A percentile compares a stretch with the other conserved stretches of the same genome.
phyloP scores from a whole-genome alignment of 2,888 invertebrate genomes.

The Priocnemis perturbator region DNA sequence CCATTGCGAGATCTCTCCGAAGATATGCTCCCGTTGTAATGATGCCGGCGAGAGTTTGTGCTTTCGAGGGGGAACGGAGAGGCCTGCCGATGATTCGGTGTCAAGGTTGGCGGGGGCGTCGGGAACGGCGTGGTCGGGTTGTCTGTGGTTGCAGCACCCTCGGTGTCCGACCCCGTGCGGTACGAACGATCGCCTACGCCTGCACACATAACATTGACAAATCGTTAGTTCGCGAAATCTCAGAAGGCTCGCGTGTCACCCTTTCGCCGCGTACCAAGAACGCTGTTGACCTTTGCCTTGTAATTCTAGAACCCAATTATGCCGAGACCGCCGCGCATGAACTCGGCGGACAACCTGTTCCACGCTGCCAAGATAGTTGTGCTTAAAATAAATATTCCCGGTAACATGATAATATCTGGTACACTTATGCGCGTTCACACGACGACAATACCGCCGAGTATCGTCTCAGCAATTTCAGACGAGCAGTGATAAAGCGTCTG shows the following conservation, averaged over 20 bases:
- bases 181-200: conserved; percentile 82
- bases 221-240: conserved; percentile 10
- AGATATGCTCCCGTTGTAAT: conserved; percentile 72
- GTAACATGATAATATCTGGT: too few species aligned
- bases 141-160: conserved; percentile 78
- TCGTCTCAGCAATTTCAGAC: too few species aligned
- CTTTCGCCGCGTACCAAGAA: too few species aligned
- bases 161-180: conserved; percentile 84
- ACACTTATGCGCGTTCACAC: background rate
- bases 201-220: conserved; percentile 26
- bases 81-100: conserved; percentile 81
- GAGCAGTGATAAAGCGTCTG: too few species aligned
- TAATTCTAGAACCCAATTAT: too few species aligned
- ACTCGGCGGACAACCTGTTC: too few species aligned
- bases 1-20: conserved; percentile 67
- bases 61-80: conserved; percentile 84
- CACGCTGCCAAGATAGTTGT: too few species aligned
- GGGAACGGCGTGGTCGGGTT: conserved; percentile 78
- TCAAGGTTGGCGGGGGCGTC: conserved; percentile 78
- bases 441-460: too few species aligned
- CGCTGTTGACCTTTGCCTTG: too few species aligned
- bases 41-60: conserved; percentile 79
- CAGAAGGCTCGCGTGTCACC: too few species aligned
- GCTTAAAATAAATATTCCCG: too few species aligned
- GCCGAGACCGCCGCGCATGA: too few species aligned